These are phyloP conservation scores for Helogale parvula DNA, from an alignment of 2,113 vertebrate genomes.

Conservation along the genomic window DNA sequence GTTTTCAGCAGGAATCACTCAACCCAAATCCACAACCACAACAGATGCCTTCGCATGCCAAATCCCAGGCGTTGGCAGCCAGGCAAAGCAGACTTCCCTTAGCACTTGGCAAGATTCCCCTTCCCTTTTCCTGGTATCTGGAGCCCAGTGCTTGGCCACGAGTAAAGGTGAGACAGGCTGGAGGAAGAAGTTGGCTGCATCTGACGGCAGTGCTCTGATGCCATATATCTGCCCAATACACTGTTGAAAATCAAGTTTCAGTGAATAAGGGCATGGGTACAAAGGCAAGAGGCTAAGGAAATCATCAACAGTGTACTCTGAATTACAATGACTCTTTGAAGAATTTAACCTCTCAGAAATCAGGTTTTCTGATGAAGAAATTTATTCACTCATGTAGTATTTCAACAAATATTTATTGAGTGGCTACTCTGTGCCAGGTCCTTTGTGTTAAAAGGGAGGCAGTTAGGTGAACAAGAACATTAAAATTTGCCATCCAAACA, in stretches of 20 bases:
- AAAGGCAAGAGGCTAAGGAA: not conserved
- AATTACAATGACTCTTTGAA: not conserved
- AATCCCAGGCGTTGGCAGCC: conserved; percentile 49
- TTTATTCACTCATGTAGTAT: not conserved
- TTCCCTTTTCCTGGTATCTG: not conserved
- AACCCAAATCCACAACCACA: conserved; percentile 66
- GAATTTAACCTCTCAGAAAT: not conserved
- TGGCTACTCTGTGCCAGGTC: not conserved
- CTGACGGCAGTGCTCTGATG: not conserved
- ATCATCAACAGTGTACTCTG: not conserved
- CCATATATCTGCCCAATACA: not conserved
- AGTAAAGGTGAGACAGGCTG: conserved; percentile 19
- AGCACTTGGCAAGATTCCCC: conserved; percentile 19
- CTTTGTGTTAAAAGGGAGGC: not conserved
- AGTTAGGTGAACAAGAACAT: not conserved
- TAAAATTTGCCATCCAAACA: not conserved
- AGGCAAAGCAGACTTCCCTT: conserved; percentile 22
- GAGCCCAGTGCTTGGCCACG: conserved; percentile 8
- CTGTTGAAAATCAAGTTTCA: not conserved
- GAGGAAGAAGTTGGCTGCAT: not conserved
- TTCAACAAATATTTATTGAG: not conserved
- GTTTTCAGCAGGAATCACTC: conserved; percentile 70
- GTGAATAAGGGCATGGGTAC: not conserved
- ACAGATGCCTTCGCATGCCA: conserved; percentile 55
- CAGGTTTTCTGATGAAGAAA: conserved; percentile 2